These are phyloP conservation scores for Sesia bembeciformis DNA, from an alignment of 2,888 invertebrate species.

Conservation along the genomic window DNA sequence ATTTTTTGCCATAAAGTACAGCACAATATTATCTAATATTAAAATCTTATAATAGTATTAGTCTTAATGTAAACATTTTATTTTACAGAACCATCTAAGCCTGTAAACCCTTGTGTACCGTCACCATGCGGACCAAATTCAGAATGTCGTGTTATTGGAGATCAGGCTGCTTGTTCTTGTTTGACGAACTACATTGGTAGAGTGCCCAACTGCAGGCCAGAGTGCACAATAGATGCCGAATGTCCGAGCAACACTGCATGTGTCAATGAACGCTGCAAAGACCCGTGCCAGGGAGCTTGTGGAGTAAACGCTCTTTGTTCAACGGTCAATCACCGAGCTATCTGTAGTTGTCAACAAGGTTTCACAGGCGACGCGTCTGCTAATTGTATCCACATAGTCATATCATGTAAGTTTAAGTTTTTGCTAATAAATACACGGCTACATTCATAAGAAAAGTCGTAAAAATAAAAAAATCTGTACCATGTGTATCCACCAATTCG, in stretches of 20 bases:
- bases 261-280: slow-evolving; percentile 84
- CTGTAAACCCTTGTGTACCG: slow-evolving; percentile 82
- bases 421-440: not conserved
- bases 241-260: slow-evolving; percentile 89
- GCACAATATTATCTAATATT: not conserved
- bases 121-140: slow-evolving; percentile 90
- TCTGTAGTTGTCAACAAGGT: slow-evolving; percentile 88
- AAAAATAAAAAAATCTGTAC: too few species aligned
- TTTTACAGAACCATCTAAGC: slow-evolving; percentile 7
- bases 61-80: not conserved
- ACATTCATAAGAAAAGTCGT: too few species aligned
- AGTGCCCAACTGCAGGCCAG: slow-evolving; percentile 89
- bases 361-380: slow-evolving; percentile 86
- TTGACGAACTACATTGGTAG: slow-evolving; percentile 86
- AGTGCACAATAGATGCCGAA: slow-evolving; percentile 86
- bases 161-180: slow-evolving; percentile 90
- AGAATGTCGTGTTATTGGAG: slow-evolving; percentile 85
- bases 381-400: slow-evolving; percentile 75
- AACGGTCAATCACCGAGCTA: slow-evolving; percentile 87
- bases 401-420: slow-evolving; percentile 41
- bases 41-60: not conserved
- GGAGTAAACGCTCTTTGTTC: slow-evolving; percentile 87
- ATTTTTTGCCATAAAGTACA: not conserved
- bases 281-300: slow-evolving; percentile 87
- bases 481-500: too few species aligned